Base-by-base conservation (phyloP, 1,140 invertebrate genomes). In the Drosophila lowei region DNA sequence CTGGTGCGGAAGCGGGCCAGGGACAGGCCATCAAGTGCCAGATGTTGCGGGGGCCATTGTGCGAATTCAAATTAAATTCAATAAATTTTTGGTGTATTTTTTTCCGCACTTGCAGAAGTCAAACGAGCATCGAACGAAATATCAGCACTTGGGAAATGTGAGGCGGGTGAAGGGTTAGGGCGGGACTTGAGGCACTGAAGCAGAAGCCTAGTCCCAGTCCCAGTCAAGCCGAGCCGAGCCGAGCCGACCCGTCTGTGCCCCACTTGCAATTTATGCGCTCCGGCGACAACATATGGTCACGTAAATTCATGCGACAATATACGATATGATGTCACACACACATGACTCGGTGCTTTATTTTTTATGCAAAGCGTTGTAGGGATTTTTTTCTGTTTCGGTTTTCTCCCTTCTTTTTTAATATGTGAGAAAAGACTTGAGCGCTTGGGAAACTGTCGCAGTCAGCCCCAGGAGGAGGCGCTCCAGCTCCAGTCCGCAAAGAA, bases 261-360 rank as follows among this genome's bases (percentile, higher is more conserved):
- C 72, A 72, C 81, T 86, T 86, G 84, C 54, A 89, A 88, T 88
- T 89, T 89, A 88, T 88, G 84, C 67, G 75, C 72, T 89, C 75
- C 72, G 80, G 76, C 83, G 83, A 88, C 83, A 89, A 88, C 83
- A 88, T 88, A 88, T 88, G 83, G 83, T 88, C 83, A 88, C 83
- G 83, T 88, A 88, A 88, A 88, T 88, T 88, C 84, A 89, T 78
- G 83, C 83, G 83, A 86, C 83, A 86, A 86, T 86, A 86, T 86
- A 88, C 84, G 83, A 86, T 88, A 88, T 86, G 84, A 86, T 83
- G 83, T 86, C 79, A 83, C 79, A 79, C 71, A 79, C 79, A 78
- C 74, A 83, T 72, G 57, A 78, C 52, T 64, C 58, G 66, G 61
- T 75, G 78, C 74, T 86, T 86, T 83, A 86, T 86, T 88, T 88